Evolutionary conservation across 2,113 vertebrate genomes (phyloP).

Genomic region (Melanerpes formicivorus): DNA sequence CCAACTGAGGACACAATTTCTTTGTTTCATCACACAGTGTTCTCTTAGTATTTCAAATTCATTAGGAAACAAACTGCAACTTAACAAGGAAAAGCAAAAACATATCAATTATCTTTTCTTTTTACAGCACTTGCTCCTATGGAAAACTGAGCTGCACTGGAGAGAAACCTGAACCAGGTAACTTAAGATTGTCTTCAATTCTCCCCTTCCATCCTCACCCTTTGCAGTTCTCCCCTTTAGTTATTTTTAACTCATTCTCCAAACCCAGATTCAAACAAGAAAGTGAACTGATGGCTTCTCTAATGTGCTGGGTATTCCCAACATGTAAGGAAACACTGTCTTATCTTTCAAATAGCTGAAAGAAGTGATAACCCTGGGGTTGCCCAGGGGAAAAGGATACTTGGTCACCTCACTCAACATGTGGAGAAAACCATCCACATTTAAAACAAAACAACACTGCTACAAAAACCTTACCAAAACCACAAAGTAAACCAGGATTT

Average conservation of each 20-base stretch:
- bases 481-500: too few relatives aligned
- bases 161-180: conserved; percentile 68
- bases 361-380: not conserved
- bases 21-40: not conserved
- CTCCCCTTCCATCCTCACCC: not conserved
- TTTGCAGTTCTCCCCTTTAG: not conserved
- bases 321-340: not conserved
- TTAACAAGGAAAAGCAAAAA: not conserved
- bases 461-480: not conserved
- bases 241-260: not conserved
- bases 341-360: not conserved
- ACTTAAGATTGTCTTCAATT: conserved; percentile 10
- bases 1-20: not conserved
- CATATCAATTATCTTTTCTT: not conserved
- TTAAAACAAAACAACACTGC: not conserved
- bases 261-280: not conserved
- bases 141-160: conserved; percentile 79
- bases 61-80: not conserved
- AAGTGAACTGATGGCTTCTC: not conserved
- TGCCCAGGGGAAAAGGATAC: not conserved
- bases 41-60: not conserved
- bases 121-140: conserved; percentile 71
- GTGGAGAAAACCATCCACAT: not conserved
- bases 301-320: not conserved
- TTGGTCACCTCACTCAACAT: not conserved